These are phyloP conservation scores for Agrotis ipsilon DNA, from an alignment of 2,888 invertebrate genomes.

Conservation along the genomic window DNA sequence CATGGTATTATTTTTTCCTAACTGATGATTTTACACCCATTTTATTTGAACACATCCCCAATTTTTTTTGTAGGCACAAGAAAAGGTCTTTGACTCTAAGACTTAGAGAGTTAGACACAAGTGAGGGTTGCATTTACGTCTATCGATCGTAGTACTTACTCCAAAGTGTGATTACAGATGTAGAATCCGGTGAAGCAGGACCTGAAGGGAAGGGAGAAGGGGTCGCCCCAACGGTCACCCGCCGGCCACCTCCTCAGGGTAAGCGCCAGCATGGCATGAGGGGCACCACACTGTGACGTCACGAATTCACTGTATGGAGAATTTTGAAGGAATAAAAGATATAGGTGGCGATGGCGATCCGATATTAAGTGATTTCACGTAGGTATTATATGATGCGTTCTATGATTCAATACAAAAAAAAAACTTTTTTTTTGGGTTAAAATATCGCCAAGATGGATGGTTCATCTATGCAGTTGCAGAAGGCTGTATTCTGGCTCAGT, in stretches of 20 bases:
- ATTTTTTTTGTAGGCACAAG: too few relatives aligned
- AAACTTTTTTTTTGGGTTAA: too few relatives aligned
- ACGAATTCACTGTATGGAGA: slow-evolving; percentile 14
- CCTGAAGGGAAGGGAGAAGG: slow-evolving; percentile 68
- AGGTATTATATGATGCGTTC: slow-evolving; percentile 19
- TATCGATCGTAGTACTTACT: slow-evolving; percentile 19
- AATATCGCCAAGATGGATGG: too few relatives aligned
- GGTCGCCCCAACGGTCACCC: slow-evolving; percentile 47
- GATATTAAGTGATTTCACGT: slow-evolving; percentile 6
- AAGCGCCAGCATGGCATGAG: slow-evolving; percentile 77
- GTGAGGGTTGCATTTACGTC: neutral
- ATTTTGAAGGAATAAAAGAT: slow-evolving; percentile 16
- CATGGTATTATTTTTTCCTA: too few relatives aligned
- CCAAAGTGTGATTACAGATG: slow-evolving; percentile 80
- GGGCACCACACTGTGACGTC: slow-evolving; percentile 61
- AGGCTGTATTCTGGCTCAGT: too few relatives aligned
- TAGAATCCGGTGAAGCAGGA: slow-evolving; percentile 77
- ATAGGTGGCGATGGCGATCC: slow-evolving; percentile 3
- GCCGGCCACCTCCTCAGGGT: slow-evolving; percentile 69
- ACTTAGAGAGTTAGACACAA: neutral
- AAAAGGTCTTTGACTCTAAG: too few relatives aligned
- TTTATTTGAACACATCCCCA: too few relatives aligned
- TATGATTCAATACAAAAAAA: neutral
- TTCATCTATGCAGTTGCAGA: too few relatives aligned
- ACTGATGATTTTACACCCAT: too few relatives aligned